Evolutionary conservation across 2,113 vertebrate species (phyloP).

Genomic region (Oplegnathus fasciatus): DNA sequence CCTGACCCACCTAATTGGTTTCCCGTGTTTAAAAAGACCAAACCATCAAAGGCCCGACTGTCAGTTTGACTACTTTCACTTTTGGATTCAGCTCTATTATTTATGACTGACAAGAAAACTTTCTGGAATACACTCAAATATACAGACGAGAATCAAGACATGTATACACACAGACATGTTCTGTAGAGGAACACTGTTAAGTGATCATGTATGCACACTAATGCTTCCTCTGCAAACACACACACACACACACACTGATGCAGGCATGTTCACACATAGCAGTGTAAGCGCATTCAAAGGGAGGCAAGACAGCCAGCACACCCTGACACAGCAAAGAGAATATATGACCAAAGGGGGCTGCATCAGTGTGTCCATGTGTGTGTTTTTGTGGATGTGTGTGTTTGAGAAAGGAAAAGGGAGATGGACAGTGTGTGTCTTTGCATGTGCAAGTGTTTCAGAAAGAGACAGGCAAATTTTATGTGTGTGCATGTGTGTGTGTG

Average conservation of each 20-base stretch:
- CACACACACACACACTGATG: neutral
- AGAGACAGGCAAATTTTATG: conserved; percentile 36
- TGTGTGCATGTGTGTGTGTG: neutral
- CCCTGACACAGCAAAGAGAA: conserved; percentile 73
- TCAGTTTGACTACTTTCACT: conserved; percentile 62
- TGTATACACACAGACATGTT: neutral
- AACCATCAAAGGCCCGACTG: conserved; percentile 61
- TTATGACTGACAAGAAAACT: conserved; percentile 65
- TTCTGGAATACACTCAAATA: conserved; percentile 54
- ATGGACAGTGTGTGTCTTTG: conserved; percentile 62
- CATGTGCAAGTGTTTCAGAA: conserved; percentile 43
- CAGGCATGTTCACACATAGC: neutral
- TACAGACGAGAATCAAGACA: conserved; percentile 32
- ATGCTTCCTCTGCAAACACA: conserved; percentile 5
- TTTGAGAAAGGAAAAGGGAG: conserved; percentile 46
- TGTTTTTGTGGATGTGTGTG: conserved; percentile 36
- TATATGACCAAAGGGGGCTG: conserved; percentile 66
- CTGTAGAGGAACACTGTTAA: neutral
- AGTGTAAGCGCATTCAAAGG: conserved; percentile 34
- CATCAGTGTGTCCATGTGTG: conserved; percentile 39
- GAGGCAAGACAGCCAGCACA: conserved; percentile 39
- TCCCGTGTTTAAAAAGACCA: conserved; percentile 60
- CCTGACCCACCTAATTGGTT: conserved; percentile 76
- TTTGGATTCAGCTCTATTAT: conserved; percentile 67
- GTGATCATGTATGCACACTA: conserved; percentile 18